A percentile compares a stretch with the other conserved stretches of the same genome.
These are phyloP conservation scores for Metacarcinus magister DNA, from an alignment of 2,888 invertebrate genomes.

Conservation along the genomic window DNA sequence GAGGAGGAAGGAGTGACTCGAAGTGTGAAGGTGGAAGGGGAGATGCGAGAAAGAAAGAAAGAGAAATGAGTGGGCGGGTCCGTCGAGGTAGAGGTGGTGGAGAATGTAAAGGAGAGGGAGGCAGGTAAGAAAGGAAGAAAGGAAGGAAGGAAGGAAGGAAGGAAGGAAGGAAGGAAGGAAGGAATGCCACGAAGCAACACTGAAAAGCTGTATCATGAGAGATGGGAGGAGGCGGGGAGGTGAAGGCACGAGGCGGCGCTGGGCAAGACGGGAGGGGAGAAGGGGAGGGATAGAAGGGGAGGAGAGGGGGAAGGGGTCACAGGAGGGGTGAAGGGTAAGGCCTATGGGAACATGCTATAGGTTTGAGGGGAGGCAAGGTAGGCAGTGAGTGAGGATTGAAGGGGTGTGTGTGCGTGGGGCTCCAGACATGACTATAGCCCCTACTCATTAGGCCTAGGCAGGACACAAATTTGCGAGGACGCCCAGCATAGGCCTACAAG, in stretches of 20 bases:
- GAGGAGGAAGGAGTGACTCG: background rate
- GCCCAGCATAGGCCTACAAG: background rate
- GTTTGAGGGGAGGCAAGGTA: background rate
- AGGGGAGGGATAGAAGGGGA: background rate
- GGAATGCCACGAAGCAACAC: background rate
- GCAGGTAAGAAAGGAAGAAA: background rate
- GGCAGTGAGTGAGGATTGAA: background rate
- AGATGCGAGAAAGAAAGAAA: background rate
- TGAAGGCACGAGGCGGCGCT: background rate
- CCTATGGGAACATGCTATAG: background rate
- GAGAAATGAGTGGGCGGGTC: background rate
- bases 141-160: background rate
- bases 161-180: background rate
- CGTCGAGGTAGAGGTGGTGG: background rate
- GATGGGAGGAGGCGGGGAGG: background rate
- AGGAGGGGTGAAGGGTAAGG: background rate
- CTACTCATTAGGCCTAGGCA: constrained; percentile 31
- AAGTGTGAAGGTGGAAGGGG: background rate
- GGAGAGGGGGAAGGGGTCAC: constrained; percentile 16
- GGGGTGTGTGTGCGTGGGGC: background rate
- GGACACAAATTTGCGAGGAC: constrained; percentile 41
- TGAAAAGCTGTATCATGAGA: background rate
- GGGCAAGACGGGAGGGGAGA: background rate
- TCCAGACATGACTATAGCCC: constrained; percentile 31
- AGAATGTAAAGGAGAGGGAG: background rate